Conservation (phyloP, 2,888 invertebrate genomes). For the Branchellion lobata region DNA sequence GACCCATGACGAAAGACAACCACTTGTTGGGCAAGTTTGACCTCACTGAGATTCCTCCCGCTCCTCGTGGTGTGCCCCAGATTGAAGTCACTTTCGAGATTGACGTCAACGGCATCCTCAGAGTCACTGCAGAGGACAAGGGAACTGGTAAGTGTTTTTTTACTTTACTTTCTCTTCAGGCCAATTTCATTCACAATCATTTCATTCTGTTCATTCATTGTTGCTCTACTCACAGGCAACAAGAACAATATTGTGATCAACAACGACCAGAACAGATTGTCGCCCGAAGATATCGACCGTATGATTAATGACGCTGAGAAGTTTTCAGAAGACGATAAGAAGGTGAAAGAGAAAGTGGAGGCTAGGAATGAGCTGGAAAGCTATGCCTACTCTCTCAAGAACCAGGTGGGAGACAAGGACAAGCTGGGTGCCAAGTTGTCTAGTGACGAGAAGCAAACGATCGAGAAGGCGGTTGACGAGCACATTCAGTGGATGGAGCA, state of each 20-base stretch:
- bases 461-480: conserved; percentile 91
- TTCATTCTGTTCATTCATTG: neutral
- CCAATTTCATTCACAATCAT: no score
- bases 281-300: conserved; percentile 95
- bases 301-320: conserved; percentile 99
- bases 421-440: conserved; percentile 87
- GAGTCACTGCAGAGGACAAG: conserved; percentile 92
- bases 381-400: conserved; percentile 94
- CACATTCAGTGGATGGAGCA: conserved; percentile 96
- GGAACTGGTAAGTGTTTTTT: conserved; percentile 69
- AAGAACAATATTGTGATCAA: conserved; percentile 98
- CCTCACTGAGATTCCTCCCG: conserved; percentile 89
- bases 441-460: conserved; percentile 86
- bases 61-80: conserved; percentile 64
- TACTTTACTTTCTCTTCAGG: conserved; percentile 1
- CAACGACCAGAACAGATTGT: conserved; percentile 93
- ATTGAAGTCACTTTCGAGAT: conserved; percentile 65
- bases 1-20: conserved; percentile 99
- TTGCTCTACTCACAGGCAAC: conserved; percentile 70
- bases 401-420: conserved; percentile 92
- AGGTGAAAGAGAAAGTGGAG: conserved; percentile 78
- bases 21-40: conserved; percentile 98
- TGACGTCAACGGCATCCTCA: conserved; percentile 65
- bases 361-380: conserved; percentile 89
- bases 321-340: conserved; percentile 98